Evolutionary conservation across 2,797 vertebrate genomes (phyloP).

Genomic region (Malurus leucopterus): DNA sequence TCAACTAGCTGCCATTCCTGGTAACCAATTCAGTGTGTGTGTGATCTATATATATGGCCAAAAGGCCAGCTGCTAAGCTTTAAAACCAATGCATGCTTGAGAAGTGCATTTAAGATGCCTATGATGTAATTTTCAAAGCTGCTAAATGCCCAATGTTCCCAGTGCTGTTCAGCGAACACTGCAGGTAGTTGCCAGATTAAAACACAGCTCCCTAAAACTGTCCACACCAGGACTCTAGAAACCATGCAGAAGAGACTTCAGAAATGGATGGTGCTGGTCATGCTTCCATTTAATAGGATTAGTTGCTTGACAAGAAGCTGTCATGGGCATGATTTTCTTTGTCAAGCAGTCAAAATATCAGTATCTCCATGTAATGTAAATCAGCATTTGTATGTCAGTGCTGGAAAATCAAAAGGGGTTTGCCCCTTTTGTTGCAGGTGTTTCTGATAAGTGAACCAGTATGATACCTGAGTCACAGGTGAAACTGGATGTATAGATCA

Average conservation of each 20-base stretch:
- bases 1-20: not conserved
- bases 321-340: not conserved
- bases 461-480: not conserved
- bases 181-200: not conserved
- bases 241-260: not conserved
- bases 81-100: not conserved
- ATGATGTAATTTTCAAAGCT: constrained; percentile 34
- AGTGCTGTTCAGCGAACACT: not conserved
- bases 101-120: constrained; percentile 12
- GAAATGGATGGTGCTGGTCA: not conserved
- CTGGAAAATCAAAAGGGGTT: not conserved
- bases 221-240: not conserved
- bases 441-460: not conserved
- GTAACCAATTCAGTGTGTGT: not conserved
- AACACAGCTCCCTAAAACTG: not conserved
- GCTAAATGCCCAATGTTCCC: not conserved
- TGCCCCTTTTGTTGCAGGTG: not conserved
- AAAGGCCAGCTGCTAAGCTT: constrained; percentile 10
- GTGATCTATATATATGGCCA: not conserved
- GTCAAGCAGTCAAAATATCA: constrained; percentile 32
- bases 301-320: not conserved
- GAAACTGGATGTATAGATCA: not conserved
- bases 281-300: not conserved
- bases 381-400: not conserved
- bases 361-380: not conserved